Conservation (phyloP, 2,888 invertebrate species). For the Dasysyrphus tricinctus region DNA sequence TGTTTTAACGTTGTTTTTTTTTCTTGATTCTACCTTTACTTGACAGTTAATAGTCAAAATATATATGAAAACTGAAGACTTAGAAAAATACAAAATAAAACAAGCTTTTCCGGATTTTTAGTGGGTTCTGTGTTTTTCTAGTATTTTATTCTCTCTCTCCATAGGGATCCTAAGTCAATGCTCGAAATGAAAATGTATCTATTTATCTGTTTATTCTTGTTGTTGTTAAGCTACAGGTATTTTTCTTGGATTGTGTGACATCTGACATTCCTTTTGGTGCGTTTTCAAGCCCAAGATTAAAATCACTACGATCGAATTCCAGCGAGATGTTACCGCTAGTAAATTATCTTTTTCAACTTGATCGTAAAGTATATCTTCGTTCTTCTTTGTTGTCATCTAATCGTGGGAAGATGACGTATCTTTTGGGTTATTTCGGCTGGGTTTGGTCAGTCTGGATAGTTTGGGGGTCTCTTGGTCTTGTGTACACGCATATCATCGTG, state of each 20-base stretch:
- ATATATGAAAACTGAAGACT: conserved; percentile 15
- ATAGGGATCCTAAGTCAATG: conserved; percentile 53
- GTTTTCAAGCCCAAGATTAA: conserved; percentile 43
- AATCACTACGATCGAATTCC: conserved; percentile 73
- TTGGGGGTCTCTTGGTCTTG: conserved; percentile 35
- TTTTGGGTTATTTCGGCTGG: conserved; percentile 12
- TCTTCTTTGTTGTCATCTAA: conserved; percentile 2
- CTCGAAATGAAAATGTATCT: conserved; percentile 61
- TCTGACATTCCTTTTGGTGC: conserved; percentile 49
- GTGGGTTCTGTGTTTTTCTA: conserved; percentile 50
- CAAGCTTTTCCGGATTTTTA: conserved; percentile 34
- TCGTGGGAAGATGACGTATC: conserved; percentile 72
- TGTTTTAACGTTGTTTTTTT: conserved; percentile 41
- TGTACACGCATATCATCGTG: conserved; percentile 52
- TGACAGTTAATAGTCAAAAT: conserved; percentile 71
- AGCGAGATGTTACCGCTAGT: conserved; percentile 56
- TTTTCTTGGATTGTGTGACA: conserved; percentile 32
- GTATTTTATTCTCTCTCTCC: conserved; percentile 29
- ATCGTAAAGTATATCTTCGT: conserved; percentile 58
- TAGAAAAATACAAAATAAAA: conserved; percentile 5
- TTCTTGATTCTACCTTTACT: conserved; percentile 6
- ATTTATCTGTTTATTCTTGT: conserved; percentile 31
- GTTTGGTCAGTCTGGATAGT: conserved; percentile 61
- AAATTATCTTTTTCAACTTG: conserved; percentile 66
- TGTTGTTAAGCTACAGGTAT: background rate